These are phyloP conservation scores for Lasius platythorax DNA, from an alignment of 2,888 invertebrate species.

Conservation along the genomic window DNA sequence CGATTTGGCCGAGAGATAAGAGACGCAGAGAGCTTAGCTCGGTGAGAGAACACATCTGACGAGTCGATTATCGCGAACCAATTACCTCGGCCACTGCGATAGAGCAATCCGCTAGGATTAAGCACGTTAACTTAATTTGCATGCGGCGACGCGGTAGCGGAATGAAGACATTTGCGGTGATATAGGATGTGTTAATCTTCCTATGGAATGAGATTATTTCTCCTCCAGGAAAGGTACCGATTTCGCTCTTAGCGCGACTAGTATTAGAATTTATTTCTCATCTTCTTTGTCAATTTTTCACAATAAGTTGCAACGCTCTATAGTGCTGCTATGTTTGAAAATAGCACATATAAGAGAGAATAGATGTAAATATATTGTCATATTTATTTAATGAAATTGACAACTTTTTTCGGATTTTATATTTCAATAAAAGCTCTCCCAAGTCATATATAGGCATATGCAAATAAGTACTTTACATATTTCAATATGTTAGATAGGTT, in stretches of 20 bases:
- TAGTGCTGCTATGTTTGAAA: not conserved
- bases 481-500: not conserved
- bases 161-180: conserved; percentile 24
- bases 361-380: not conserved
- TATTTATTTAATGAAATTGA: conserved; percentile 1
- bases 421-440: not conserved
- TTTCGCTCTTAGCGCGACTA: not conserved
- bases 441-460: not conserved
- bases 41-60: conserved; percentile 33
- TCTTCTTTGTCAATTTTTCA: not conserved
- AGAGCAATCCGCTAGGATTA: conserved; percentile 34
- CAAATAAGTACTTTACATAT: not conserved
- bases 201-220: not conserved
- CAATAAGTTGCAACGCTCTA: not conserved
- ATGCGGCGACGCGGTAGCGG: not conserved
- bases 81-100: conserved; percentile 42
- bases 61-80: conserved; percentile 48
- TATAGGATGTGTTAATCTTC: not conserved
- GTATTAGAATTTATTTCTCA: not conserved
- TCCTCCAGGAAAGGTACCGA: not conserved
- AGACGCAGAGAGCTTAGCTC: conserved; percentile 7
- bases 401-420: not conserved
- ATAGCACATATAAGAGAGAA: not conserved
- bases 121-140: conserved; percentile 50
- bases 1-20: conserved; percentile 4